Evolutionary conservation across 2,797 vertebrate genomes (phyloP).

Genomic region (Centropyge bicolor): DNA sequence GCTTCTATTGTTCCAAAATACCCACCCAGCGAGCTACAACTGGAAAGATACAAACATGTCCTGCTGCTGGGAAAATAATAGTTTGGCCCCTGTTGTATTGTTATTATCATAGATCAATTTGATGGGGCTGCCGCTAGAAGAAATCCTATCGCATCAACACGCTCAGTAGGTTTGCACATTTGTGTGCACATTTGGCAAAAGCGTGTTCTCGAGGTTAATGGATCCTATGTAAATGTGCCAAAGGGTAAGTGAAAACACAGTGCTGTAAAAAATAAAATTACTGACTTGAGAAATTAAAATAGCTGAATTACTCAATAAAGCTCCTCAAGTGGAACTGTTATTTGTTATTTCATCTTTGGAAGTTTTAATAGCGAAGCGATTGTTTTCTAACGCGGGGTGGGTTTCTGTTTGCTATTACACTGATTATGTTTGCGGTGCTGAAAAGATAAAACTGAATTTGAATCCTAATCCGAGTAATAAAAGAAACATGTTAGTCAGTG

Average conservation of each 20-base stretch:
- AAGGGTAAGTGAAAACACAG: constrained; percentile 48
- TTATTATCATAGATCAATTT: neutral
- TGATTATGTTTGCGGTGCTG: constrained; percentile 73
- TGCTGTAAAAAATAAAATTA: constrained; percentile 46
- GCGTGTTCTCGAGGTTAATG: constrained; percentile 16
- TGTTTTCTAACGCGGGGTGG: constrained; percentile 42
- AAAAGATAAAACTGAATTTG: constrained; percentile 70
- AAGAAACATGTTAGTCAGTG: constrained; percentile 66
- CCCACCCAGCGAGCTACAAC: neutral
- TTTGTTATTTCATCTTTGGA: constrained; percentile 47
- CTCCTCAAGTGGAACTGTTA: constrained; percentile 43
- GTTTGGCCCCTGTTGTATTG: neutral
- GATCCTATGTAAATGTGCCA: constrained; percentile 38
- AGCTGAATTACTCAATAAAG: constrained; percentile 41
- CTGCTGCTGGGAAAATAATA: neutral
- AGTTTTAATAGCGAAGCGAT: constrained; percentile 35
- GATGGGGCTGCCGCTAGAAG: neutral
- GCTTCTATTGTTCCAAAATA: neutral
- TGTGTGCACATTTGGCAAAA: constrained; percentile 16
- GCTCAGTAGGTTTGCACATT: constrained; percentile 16
- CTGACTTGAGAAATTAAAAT: constrained; percentile 59
- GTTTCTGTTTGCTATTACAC: constrained; percentile 64
- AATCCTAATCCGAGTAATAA: constrained; percentile 66
- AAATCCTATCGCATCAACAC: constrained; percentile 11
- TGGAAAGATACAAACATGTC: neutral